Conservation (phyloP, 2,888 invertebrate genomes). For the Maniola hyperantus region DNA sequence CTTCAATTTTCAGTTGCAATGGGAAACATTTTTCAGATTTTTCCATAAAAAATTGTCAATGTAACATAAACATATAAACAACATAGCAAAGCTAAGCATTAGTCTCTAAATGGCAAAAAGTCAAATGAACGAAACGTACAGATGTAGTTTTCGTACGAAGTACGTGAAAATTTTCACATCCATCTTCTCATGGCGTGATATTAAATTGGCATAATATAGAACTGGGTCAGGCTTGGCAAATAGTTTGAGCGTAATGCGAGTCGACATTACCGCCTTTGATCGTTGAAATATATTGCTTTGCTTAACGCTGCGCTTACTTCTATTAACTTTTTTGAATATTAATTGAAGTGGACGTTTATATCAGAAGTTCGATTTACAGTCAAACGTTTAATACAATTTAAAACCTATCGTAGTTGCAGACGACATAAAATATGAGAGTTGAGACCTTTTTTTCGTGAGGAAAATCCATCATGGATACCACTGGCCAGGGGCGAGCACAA, state of each 20-base stretch:
- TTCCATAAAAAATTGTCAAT: neutral
- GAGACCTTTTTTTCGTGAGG: too few species aligned
- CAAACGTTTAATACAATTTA: too few species aligned
- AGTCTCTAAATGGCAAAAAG: too few species aligned
- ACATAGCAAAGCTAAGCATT: too few species aligned
- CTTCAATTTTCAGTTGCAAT: neutral
- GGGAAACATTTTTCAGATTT: neutral
- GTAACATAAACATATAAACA: too few species aligned
- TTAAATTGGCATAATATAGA: conserved; percentile 41
- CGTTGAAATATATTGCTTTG: conserved; percentile 10
- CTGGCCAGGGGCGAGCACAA: too few species aligned
- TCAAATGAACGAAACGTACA: too few species aligned
- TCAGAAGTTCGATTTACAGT: neutral
- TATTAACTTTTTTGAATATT: conserved; percentile 16
- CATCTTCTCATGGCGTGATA: conserved; percentile 20
- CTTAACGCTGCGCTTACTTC: conserved; percentile 14
- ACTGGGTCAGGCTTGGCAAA: conserved; percentile 63
- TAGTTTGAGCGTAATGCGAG: conserved; percentile 62
- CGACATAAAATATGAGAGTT: too few species aligned
- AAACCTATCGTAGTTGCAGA: neutral
- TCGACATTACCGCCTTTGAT: conserved; percentile 52
- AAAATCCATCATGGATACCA: too few species aligned
- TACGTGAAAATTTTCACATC: conserved; percentile 18
- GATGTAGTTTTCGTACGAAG: too few species aligned
- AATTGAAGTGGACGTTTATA: neutral